Evolutionary conservation across 35 echinoderm and acorn worm genomes (phyloP), one percentile per base, ranked within the genome.

Genomic region (Lytechinus variegatus): DNA sequence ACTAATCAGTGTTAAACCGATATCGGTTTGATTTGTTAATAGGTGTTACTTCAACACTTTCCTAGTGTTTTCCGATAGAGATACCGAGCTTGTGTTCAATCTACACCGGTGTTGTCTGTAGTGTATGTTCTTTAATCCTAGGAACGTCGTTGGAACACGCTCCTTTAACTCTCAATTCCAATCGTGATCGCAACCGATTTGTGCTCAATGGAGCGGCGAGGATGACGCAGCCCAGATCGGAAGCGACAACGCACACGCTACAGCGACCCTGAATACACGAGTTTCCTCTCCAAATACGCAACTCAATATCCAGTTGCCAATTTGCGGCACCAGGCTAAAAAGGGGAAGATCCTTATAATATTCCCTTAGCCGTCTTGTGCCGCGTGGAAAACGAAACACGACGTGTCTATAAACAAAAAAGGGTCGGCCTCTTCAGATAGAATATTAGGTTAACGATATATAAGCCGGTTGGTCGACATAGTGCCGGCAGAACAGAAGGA

Each of bases 161-260:
- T 44, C 33, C 33, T 44, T 44, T 44, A 44, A 44, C 66, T 24
- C 66, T n/a, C 66, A 19, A 19, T n/a, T 7, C n/a, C 19, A 10
- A 79, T 79, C 66, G 21, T 19, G 66, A 79, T 79, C 16, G 66
- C 19, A 19, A 79, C 66, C 66, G 66, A n/a, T 79, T 79, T 16
- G 14, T 79, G 66, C 16, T 16, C 66, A 79, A 79, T 79, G 12
- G 14, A n/a, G 66, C 66, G 7, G 6, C 19, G n/a, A 79, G 19
- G 19, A 79, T 79, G 66, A 79, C 66, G 66, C 21, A 79, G 19
- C 66, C 66, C 19, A 79, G 66, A 79, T 79, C 66, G 66, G 66
- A 79, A 79, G 66, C 66, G 66, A 79, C 66, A 79, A 79, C n/a
- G 66, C 66, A 79, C 66, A 79, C 66, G 66, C 66, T 79, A 79